Percentiles rank a stretch among this genome's conserved stretches.
These are phyloP conservation scores for Pitangus sulphuratus DNA, from an alignment of 2,797 vertebrate genomes.

Conservation along the genomic window DNA sequence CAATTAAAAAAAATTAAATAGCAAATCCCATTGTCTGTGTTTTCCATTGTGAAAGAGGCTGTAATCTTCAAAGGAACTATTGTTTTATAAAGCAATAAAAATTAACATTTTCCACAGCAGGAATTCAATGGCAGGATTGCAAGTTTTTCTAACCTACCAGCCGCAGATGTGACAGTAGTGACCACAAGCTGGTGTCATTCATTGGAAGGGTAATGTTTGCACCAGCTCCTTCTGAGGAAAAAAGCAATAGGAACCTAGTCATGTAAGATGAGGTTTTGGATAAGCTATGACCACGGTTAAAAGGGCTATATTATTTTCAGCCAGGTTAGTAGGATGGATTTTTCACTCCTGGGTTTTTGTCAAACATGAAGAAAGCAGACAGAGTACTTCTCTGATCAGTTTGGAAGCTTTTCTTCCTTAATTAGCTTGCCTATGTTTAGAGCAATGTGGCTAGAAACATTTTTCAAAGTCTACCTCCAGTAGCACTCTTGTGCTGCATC, in stretches of 20 bases:
- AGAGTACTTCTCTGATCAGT: background rate
- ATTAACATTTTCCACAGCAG: constrained; percentile 68
- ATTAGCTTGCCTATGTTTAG: background rate
- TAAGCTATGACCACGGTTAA: background rate
- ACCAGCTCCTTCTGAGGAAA: background rate
- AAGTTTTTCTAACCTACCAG: constrained; percentile 37
- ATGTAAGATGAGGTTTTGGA: background rate
- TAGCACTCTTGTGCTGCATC: background rate
- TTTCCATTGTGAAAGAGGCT: constrained; percentile 66
- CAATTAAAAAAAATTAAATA: constrained; percentile 78
- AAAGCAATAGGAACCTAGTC: background rate
- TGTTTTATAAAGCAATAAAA: constrained; percentile 69
- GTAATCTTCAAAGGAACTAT: constrained; percentile 69
- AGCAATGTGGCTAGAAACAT: background rate
- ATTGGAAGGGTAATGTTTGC: background rate
- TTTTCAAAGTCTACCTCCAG: background rate
- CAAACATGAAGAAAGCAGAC: background rate
- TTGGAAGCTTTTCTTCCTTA: background rate
- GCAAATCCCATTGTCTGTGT: constrained; percentile 73
- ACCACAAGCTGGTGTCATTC: background rate
- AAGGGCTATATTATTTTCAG: background rate
- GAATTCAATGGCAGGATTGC: constrained; percentile 49
- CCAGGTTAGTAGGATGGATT: background rate
- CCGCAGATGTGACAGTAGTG: constrained; percentile 1
- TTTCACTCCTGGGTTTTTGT: background rate